phyloP scores from a whole-genome alignment of 2,113 vertebrate species.

The Seriola quinqueradiata region DNA sequence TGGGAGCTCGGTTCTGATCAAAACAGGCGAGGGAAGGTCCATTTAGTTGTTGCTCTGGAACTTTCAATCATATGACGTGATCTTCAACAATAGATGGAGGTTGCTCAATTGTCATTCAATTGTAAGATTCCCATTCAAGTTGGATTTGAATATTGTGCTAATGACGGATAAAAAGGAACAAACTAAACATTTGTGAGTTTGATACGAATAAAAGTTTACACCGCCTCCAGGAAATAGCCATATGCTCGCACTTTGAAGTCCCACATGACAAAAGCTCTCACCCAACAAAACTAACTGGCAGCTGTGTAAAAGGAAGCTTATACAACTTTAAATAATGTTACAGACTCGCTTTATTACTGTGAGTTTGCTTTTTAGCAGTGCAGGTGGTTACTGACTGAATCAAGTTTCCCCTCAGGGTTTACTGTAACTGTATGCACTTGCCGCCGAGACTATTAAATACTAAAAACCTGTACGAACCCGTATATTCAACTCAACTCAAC shows the following conservation, averaged over 20 bases:
- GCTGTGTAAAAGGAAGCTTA: neutral
- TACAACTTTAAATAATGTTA: neutral
- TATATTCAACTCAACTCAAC: too few species aligned
- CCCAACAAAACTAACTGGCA: neutral
- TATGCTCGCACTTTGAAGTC: neutral
- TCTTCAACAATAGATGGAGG: neutral
- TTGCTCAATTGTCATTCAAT: neutral
- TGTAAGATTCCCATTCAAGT: neutral
- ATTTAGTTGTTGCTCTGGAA: neutral
- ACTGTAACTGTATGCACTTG: too few species aligned
- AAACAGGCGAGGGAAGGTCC: neutral
- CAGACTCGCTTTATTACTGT: neutral
- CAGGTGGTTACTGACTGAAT: too few species aligned
- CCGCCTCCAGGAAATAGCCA: neutral
- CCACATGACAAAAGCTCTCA: neutral
- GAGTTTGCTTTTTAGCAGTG: too few species aligned
- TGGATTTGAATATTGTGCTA: neutral
- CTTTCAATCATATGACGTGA: neutral
- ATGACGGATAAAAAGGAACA: neutral
- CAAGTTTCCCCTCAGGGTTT: too few species aligned
- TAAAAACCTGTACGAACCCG: too few species aligned
- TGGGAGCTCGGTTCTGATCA: too few species aligned
- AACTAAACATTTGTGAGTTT: neutral
- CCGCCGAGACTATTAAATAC: too few species aligned
- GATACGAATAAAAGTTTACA: neutral